phyloP scores from a whole-genome alignment of 2,113 vertebrate species.

The Colinus virginianus region DNA sequence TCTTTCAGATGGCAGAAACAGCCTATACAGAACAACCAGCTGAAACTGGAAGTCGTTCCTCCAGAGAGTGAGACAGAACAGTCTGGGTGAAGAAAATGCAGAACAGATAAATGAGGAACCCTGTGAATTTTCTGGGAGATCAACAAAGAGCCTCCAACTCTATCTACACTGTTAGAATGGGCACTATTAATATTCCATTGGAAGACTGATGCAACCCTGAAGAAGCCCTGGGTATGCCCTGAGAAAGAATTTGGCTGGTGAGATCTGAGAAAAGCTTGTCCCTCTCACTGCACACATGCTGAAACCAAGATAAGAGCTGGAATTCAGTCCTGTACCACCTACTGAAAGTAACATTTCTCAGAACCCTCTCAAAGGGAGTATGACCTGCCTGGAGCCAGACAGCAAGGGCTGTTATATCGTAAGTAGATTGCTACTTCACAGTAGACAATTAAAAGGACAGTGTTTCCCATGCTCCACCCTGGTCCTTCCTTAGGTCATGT shows the following conservation, averaged over 20 bases:
- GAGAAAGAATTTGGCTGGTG: slow-evolving; percentile 27
- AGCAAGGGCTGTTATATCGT: not conserved
- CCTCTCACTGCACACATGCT: not conserved
- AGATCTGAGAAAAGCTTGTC: not conserved
- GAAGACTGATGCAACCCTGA: not conserved
- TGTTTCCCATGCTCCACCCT: slow-evolving; percentile 35
- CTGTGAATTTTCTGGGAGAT: not conserved
- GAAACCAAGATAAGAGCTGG: slow-evolving; percentile 41
- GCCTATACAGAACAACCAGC: fast-evolving
- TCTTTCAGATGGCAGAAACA: not conserved
- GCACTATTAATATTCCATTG: not conserved
- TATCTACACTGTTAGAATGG: not conserved
- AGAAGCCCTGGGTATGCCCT: not conserved
- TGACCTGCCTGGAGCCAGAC: not conserved
- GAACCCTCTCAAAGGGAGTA: not conserved
- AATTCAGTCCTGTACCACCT: not conserved
- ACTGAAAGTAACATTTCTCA: not conserved
- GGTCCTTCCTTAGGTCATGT: slow-evolving; percentile 16
- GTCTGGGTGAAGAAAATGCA: not conserved
- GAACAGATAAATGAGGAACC: not conserved
- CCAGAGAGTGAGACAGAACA: not conserved
- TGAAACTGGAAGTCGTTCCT: not conserved
- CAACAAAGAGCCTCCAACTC: not conserved
- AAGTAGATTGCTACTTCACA: slow-evolving; percentile 33
- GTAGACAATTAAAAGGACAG: not conserved